Base-by-base conservation (phyloP, 2,113 vertebrate genomes). In the Panthera uncia region DNA sequence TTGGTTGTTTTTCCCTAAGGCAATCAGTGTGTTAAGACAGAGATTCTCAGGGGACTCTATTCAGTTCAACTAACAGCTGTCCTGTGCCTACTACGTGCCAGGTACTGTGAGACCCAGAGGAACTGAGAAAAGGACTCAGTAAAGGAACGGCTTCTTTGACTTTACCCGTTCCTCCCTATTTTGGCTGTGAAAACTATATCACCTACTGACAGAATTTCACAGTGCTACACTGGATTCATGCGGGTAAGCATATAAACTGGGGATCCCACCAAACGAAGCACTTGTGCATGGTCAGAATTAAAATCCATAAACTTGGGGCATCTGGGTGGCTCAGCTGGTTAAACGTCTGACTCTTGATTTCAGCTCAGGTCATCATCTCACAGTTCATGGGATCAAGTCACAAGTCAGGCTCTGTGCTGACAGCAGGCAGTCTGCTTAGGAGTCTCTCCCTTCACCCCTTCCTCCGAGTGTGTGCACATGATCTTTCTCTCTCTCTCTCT, bases 201-300 rank as follows among this genome's bases (percentile, higher is more conserved):
- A 31, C 29, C 52, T 83, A 8, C 38, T 90, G 66, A 66, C 50
- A 86, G 12, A 89, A 89, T 89, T 92, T 65, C 57, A 92, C 25
- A 36, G 50, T 71, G 31, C 91, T 92, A 41, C 16, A 45, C 11
- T 95, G 57, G 57, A 94, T 91, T 97, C 79, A 78, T 66, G 38
- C 29, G 31, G 45, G 14, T 95, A 93, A 81, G 33, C 50, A 85
- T 84, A 92, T 25, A 27, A 48, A 97, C 29, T 92, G 19, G 65
- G 57, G 19, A 50, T 79, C 68, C 4, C 25, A 95, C 68, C 19
- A 92, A 92, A 91, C 52, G 57, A 90, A 87, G 68, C 38, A 74
- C 89, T 91, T 89, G 19, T 83, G 15, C 61, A 92, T n/a, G 71
- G 12, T 73, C 33, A 88, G n/a, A 96, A 95, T 88, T 94, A 92